phyloP scores from a whole-genome alignment of 2,888 invertebrate genomes.

The Syrista parreyssii region DNA sequence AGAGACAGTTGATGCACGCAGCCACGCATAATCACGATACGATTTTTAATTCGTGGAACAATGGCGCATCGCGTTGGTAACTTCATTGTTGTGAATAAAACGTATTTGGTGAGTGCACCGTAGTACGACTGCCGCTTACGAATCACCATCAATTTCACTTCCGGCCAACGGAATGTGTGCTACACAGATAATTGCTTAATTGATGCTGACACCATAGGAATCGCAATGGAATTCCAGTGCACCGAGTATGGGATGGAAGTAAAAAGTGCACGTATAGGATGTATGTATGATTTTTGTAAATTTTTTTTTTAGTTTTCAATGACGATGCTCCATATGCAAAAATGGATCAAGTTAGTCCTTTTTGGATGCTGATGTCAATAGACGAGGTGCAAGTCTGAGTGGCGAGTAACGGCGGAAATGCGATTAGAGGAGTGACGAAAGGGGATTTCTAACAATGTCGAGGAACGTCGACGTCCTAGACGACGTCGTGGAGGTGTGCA shows the following conservation, averaged over 20 bases:
- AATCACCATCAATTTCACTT: neutral
- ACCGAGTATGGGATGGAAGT: neutral
- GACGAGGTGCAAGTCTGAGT: neutral
- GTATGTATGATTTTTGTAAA: neutral
- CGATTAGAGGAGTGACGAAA: conserved; percentile 28
- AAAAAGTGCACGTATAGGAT: neutral
- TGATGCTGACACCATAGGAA: neutral
- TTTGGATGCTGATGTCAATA: neutral
- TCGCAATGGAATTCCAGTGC: neutral
- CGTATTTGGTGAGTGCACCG: conserved; percentile 22
- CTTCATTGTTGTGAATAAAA: conserved; percentile 34
- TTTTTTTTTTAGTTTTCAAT: no score
- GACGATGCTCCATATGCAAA: neutral
- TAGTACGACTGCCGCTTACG: neutral
- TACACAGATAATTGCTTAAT: conserved; percentile 4
- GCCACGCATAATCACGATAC: conserved; percentile 27
- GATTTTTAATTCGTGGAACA: conserved; percentile 37
- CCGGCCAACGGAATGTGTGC: neutral
- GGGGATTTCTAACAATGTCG: conserved; percentile 14
- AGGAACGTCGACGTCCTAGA: neutral
- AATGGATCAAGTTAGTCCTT: neutral
- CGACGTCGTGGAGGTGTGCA: neutral
- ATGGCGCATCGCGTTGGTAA: conserved; percentile 30
- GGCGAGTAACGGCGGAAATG: conserved; percentile 13
- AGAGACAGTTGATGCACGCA: neutral